These are phyloP conservation scores for Eupeodes corollae DNA, from an alignment of 1,140 invertebrate genomes.

Conservation along the genomic window DNA sequence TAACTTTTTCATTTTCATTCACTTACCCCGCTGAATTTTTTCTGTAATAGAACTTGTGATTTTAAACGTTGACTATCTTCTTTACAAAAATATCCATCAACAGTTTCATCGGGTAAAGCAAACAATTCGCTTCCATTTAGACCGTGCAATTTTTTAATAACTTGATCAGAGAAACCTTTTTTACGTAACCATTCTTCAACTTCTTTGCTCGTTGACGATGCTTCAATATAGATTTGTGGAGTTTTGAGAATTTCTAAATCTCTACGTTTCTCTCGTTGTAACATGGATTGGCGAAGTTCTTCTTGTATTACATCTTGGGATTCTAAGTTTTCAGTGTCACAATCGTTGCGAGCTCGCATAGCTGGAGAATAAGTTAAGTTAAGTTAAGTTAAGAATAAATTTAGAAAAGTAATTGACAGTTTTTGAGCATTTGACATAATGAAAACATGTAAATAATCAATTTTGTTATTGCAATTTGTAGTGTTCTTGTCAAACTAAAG, in stretches of 20 bases:
- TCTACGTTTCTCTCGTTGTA: constrained; percentile 42
- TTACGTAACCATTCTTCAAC: constrained; percentile 62
- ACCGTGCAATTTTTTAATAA: constrained; percentile 50
- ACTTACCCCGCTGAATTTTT: constrained; percentile 64
- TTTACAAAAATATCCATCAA: constrained; percentile 55
- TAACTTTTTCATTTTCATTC: not conserved
- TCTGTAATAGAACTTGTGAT: constrained; percentile 63
- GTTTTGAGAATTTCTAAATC: constrained; percentile 54
- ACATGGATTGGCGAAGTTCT: constrained; percentile 54
- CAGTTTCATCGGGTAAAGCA: constrained; percentile 46
- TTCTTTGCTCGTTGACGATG: constrained; percentile 49
- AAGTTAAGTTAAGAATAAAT: too few species aligned
- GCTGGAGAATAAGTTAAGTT: too few species aligned
- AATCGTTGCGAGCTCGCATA: constrained; percentile 27
- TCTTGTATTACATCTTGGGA: constrained; percentile 48
- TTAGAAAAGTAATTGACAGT: too few species aligned
- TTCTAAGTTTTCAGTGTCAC: constrained; percentile 17
- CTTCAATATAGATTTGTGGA: constrained; percentile 58
- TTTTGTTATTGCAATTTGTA: too few species aligned
- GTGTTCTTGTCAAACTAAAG: too few species aligned
- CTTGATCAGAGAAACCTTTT: constrained; percentile 59
- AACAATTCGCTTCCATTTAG: constrained; percentile 62
- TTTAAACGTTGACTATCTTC: constrained; percentile 60
- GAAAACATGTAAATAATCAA: too few species aligned
- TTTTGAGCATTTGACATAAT: too few species aligned